Evolutionary conservation across 2,888 invertebrate genomes (phyloP).

Genomic region (Capitulum mitella): DNA sequence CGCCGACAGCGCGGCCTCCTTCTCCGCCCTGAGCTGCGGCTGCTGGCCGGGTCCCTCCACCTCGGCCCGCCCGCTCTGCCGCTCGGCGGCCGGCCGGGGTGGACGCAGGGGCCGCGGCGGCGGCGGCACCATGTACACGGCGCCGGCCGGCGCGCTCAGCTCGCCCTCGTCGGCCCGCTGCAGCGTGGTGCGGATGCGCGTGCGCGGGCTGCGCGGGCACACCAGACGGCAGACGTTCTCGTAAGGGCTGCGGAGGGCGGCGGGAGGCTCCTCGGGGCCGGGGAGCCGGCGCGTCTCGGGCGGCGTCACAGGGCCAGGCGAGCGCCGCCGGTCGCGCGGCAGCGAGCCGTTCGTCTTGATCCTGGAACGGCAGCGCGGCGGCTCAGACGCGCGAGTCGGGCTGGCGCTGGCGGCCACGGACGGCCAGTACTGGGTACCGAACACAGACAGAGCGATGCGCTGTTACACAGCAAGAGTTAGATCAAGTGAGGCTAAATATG

Average conservation of each 20-base stretch:
- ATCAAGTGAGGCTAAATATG: too few relatives aligned
- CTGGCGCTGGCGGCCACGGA: too few relatives aligned
- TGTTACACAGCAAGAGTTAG: too few relatives aligned
- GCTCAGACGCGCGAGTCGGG: too few relatives aligned
- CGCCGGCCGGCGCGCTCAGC: slow-evolving; percentile 5
- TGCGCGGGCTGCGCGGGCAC: slow-evolving; percentile 43
- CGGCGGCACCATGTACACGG: slow-evolving; percentile 5
- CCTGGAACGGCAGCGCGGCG: slow-evolving; percentile 45
- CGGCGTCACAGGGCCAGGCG: slow-evolving; percentile 24
- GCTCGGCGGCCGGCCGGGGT: background rate
- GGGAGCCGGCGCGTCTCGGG: slow-evolving; percentile 21
- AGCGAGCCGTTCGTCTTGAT: slow-evolving; percentile 87
- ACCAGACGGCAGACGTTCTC: slow-evolving; percentile 37
- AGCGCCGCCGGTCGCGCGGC: slow-evolving; percentile 52
- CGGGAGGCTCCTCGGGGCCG: slow-evolving; percentile 26
- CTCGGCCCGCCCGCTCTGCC: background rate
- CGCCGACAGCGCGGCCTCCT: too few relatives aligned
- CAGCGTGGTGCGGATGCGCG: slow-evolving; percentile 41
- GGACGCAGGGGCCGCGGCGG: background rate
- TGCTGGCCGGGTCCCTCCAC: background rate
- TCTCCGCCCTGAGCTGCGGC: too few relatives aligned
- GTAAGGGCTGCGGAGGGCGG: slow-evolving; percentile 36
- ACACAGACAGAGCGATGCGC: too few relatives aligned
- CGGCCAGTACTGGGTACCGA: too few relatives aligned
- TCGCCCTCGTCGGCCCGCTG: slow-evolving; percentile 30